These are phyloP conservation scores for Hylia prasina DNA, from an alignment of 2,113 vertebrate genomes.

Conservation along the genomic window DNA sequence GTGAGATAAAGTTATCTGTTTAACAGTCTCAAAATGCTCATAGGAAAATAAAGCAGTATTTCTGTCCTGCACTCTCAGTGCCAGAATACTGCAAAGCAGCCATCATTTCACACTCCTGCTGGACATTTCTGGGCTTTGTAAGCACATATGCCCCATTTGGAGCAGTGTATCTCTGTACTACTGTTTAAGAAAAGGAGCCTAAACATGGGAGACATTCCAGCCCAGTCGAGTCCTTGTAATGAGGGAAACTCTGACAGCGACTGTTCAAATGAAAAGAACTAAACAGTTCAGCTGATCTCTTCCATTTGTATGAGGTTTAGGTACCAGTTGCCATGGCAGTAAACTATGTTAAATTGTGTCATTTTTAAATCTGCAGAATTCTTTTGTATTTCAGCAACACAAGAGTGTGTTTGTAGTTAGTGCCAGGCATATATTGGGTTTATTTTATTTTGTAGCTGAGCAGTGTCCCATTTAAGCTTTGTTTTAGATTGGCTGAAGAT, in stretches of 20 bases:
- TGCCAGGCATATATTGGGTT: background rate
- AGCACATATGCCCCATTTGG: background rate
- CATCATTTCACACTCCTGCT: background rate
- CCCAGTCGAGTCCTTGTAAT: background rate
- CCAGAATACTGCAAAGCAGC: background rate
- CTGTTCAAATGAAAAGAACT: background rate
- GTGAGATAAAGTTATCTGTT: background rate
- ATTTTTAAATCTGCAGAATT: background rate
- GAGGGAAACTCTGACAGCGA: background rate
- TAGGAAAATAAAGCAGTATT: background rate
- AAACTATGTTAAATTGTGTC: background rate
- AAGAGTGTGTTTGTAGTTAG: background rate
- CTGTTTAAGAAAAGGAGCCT: background rate
- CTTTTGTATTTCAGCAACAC: background rate
- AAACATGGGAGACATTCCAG: background rate
- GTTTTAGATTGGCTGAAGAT: background rate
- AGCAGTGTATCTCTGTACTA: background rate
- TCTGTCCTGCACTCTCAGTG: background rate
- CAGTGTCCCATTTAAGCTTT: background rate
- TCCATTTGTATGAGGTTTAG: constrained; percentile 9
- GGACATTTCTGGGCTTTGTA: background rate
- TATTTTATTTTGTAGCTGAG: background rate
- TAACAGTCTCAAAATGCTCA: background rate
- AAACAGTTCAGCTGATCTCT: background rate
- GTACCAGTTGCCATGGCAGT: constrained; percentile 9